Base-by-base conservation (phyloP, 2,797 vertebrate species). In the Hippocampus kuda region DNA sequence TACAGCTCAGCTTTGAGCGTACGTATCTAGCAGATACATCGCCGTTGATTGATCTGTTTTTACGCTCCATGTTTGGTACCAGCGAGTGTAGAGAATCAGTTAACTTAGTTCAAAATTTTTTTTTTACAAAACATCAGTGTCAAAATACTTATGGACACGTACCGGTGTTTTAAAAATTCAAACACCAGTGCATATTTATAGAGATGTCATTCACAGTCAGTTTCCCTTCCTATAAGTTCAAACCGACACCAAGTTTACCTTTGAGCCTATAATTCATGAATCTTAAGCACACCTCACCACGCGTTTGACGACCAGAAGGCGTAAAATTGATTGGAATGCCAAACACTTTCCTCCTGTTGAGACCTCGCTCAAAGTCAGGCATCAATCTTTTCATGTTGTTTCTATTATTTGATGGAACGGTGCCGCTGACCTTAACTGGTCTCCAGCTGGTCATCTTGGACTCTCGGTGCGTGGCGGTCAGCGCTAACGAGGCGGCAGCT, bases 401-500 rank as follows among this genome's bases (percentile, higher is more conserved):
- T 51, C 66, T 60, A 60, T 30, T 49, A 49, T 76, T 79, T 72
- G 51, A 81, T 72, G 66, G 70, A 64, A 57, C 78, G 81, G 81
- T 66, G 66, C 72, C 34, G 38, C 70, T 77, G 83, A 81, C 56
- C 44, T 65, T 54, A 70, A 49, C 70, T 66, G 64, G 74, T 81
- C 70, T 81, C 81, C 80, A 83, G 80, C 75, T 84, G 85, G 82
- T 76, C 70, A 72, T 77, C 74, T 81, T 34, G 68, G 46, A 66
- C 67, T 71, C 65, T 73, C 49, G 62, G 68, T 71, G 70, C 78
- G 81, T 77, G 75, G 59, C 81, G 81, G 74, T 77, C 78, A 66
- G 53, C 65, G 41, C 79, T 88, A 87, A 88, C 84, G 84, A 88
- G 77, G 48, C 48, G 70, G 75, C 70, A 74, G 71, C 82, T 86